These are phyloP conservation scores for Seriola aureovittata DNA, from an alignment of 2,113 vertebrate genomes.

Conservation along the genomic window DNA sequence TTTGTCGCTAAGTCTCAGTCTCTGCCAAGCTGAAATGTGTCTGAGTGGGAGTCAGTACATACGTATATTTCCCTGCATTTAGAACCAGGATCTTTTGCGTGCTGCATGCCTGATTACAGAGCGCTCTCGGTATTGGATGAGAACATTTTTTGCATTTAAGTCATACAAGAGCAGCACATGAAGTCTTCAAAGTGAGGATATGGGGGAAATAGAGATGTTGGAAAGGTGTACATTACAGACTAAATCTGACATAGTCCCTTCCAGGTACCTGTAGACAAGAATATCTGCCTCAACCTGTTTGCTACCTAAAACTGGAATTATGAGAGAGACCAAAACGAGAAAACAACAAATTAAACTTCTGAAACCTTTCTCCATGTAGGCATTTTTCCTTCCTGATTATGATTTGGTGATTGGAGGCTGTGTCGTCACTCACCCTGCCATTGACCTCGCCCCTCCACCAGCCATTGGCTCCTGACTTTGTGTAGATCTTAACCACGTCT, in stretches of 20 bases:
- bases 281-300: constrained; percentile 4
- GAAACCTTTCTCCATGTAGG: neutral
- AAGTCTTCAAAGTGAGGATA: neutral
- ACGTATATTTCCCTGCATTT: constrained; percentile 16
- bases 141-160: constrained; percentile 16
- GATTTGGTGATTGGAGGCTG: neutral
- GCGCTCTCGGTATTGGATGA: constrained; percentile 3
- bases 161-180: neutral
- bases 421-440: constrained; percentile 87
- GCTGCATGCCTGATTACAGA: constrained; percentile 23
- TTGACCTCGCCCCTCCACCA: constrained; percentile 99
- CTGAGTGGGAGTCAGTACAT: constrained; percentile 37
- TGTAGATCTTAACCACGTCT: constrained; percentile 97
- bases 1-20: neutral
- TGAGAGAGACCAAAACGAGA: neutral
- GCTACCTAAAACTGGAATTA: constrained; percentile 4
- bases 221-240: neutral
- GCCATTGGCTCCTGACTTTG: constrained; percentile 94
- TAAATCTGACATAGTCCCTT: constrained; percentile 1
- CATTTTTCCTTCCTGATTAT: neutral
- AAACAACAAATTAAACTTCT: neutral
- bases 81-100: neutral
- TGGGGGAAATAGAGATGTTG: neutral
- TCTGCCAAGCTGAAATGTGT: constrained; percentile 5
- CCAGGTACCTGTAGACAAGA: constrained; percentile 20